phyloP scores from a whole-genome alignment of 2,888 invertebrate species.

The Metellina segmentata region DNA sequence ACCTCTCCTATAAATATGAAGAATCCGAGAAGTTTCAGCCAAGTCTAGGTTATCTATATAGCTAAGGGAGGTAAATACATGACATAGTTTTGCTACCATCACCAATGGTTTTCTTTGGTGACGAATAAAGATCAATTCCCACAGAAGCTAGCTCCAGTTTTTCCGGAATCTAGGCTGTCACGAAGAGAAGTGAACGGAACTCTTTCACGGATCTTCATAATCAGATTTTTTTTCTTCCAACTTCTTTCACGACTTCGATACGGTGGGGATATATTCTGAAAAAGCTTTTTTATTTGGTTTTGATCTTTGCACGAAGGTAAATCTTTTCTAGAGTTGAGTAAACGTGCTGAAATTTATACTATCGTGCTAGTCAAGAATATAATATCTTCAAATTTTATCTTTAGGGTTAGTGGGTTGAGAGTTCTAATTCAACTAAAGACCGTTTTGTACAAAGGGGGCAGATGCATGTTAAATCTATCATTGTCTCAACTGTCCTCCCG shows the following conservation, averaged over 20 bases:
- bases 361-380: not conserved
- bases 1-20: not conserved
- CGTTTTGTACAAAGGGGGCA: too few species aligned
- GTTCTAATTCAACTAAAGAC: too few species aligned
- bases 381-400: too few species aligned
- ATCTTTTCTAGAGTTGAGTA: not conserved
- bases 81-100: not conserved
- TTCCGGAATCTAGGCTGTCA: not conserved
- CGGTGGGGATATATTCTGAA: not conserved
- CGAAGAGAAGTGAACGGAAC: not conserved
- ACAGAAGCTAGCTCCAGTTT: not conserved
- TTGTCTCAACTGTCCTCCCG: too few species aligned
- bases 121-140: constrained; percentile 1
- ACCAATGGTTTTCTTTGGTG: not conserved
- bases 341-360: not conserved
- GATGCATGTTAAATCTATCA: too few species aligned
- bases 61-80: not conserved
- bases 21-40: not conserved
- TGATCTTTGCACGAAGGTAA: not conserved
- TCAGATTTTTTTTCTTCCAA: not conserved
- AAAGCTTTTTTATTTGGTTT: not conserved
- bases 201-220: not conserved
- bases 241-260: not conserved
- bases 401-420: too few species aligned
- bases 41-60: not conserved